Conservation (phyloP, 2,113 vertebrate species). For the Hemicordylus capensis region DNA sequence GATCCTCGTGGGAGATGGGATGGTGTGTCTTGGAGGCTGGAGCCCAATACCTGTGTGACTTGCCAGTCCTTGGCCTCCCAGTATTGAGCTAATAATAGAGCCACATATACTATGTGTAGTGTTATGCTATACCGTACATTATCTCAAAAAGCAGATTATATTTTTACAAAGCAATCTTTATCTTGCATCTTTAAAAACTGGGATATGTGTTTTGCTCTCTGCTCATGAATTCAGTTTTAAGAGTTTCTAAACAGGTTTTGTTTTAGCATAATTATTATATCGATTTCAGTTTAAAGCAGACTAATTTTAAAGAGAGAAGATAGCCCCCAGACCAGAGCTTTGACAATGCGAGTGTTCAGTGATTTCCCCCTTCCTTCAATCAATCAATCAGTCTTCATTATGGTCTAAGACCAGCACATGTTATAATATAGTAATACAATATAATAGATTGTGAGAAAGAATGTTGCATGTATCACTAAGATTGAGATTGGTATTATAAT, state of each 20-base stretch:
- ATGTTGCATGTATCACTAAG: too few relatives aligned
- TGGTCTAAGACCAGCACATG: too few relatives aligned
- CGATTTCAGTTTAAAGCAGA: neutral
- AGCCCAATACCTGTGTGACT: neutral
- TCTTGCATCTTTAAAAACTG: neutral
- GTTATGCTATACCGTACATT: neutral
- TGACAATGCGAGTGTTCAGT: too few relatives aligned
- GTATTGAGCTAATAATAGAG: neutral
- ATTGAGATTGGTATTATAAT: too few relatives aligned
- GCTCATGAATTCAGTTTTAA: neutral
- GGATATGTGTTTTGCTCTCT: neutral
- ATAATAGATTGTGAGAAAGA: too few relatives aligned
- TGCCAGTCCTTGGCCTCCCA: neutral
- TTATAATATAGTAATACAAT: too few relatives aligned
- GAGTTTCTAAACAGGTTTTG: neutral
- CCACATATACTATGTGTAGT: neutral
- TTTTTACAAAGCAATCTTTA: neutral
- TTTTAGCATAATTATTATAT: neutral
- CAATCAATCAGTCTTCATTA: too few relatives aligned
- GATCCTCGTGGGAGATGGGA: too few relatives aligned
- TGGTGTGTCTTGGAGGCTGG: neutral
- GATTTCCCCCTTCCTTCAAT: too few relatives aligned
- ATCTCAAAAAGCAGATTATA: neutral
- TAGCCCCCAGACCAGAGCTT: too few relatives aligned
- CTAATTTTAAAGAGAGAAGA: neutral